Percentiles rank a stretch among this genome's conserved stretches.
These are phyloP conservation scores for Heliothis virescens DNA, from an alignment of 1,140 invertebrate species.

Conservation along the genomic window DNA sequence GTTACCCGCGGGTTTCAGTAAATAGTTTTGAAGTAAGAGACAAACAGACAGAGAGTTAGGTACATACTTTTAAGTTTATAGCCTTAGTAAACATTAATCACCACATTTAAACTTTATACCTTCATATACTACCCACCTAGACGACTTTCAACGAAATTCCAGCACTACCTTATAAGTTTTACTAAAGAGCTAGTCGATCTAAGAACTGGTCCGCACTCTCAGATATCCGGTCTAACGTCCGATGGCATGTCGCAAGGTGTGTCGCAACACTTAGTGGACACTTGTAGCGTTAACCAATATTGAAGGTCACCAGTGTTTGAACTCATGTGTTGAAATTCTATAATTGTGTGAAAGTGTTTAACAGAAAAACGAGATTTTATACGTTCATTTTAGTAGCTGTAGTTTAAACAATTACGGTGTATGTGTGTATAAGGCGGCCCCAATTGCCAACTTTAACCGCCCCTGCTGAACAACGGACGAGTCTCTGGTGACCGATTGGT, in stretches of 20 bases:
- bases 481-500: no score
- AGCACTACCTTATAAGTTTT: neutral
- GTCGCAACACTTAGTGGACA: constrained; percentile 17
- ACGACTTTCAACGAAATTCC: neutral
- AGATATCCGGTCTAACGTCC: constrained; percentile 42
- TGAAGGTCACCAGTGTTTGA: constrained; percentile 32
- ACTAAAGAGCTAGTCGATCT: neutral
- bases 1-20: no score
- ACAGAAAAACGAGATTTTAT: no score
- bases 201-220: neutral
- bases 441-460: no score
- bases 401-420: no score
- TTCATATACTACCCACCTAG: neutral
- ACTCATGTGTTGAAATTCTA: constrained; percentile 13
- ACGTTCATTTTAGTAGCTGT: no score
- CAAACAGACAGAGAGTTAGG: no score
- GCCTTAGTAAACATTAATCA: no score
- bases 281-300: constrained; percentile 19
- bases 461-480: no score
- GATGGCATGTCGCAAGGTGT: constrained; percentile 30
- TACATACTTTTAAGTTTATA: no score
- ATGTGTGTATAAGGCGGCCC: no score
- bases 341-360: constrained; percentile 26
- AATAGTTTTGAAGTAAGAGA: no score
- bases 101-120: neutral